phyloP scores from a whole-genome alignment of 2,113 vertebrate genomes.

The Balaeniceps rex region DNA sequence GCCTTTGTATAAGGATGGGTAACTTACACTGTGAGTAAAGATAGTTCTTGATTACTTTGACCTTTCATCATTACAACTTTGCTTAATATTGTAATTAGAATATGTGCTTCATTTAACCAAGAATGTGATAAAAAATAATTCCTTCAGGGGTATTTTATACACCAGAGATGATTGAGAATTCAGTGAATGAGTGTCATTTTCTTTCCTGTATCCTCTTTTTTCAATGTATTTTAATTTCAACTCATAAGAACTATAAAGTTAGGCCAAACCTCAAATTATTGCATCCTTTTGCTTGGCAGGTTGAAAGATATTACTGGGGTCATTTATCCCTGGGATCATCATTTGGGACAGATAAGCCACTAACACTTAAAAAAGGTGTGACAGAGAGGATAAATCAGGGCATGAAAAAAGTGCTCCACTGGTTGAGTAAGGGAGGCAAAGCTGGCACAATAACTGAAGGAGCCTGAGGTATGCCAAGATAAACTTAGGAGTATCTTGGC shows the following conservation, averaged over 20 bases:
- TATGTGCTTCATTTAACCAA: not conserved
- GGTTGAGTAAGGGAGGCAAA: not conserved
- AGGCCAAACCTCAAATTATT: not conserved
- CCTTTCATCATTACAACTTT: constrained; percentile 10
- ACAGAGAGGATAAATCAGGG: not conserved
- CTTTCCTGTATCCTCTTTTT: not conserved
- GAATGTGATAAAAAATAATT: not conserved
- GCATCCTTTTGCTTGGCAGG: not conserved
- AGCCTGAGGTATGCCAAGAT: not conserved
- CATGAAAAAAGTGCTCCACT: not conserved
- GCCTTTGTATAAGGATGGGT: not conserved
- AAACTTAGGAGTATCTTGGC: not conserved
- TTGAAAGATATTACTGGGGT: not conserved
- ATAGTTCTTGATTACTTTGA: constrained; percentile 36
- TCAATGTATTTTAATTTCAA: not conserved
- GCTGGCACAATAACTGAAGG: not conserved
- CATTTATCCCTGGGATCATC: not conserved
- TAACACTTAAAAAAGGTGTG: not conserved
- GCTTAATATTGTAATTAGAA: constrained; percentile 31
- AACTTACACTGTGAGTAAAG: not conserved
- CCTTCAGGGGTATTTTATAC: not conserved
- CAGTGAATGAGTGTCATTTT: not conserved
- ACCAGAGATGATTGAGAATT: not conserved
- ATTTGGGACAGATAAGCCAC: not conserved
- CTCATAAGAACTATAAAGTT: not conserved